Evolutionary conservation across 2,797 vertebrate species (phyloP).

Genomic region (Sphenopsis melanotis): DNA sequence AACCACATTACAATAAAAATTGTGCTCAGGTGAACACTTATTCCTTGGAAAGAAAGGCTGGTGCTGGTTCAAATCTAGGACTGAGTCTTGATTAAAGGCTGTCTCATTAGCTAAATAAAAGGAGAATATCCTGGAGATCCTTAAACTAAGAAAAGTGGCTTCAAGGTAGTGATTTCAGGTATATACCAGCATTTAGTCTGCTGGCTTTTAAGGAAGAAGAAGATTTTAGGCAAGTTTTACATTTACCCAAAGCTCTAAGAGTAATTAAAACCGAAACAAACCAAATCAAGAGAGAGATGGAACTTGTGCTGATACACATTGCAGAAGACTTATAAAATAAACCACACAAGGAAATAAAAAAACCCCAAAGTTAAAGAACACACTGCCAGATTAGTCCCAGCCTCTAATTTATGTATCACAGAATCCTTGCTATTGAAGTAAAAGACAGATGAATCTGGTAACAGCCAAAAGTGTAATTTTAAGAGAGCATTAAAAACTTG

Average conservation of each 20-base stretch:
- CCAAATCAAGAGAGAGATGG: background rate
- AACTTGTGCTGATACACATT: background rate
- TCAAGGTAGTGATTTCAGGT: background rate
- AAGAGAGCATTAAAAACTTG: background rate
- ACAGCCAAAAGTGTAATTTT: background rate
- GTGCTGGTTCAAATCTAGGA: background rate
- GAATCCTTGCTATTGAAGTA: background rate
- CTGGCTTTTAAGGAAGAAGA: background rate
- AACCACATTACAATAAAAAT: background rate
- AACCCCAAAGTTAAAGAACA: background rate
- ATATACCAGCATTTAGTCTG: background rate
- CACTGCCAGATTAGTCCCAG: constrained; percentile 12
- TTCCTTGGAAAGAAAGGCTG: background rate
- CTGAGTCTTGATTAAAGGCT: background rate
- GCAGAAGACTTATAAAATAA: constrained; percentile 14
- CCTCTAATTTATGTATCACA: background rate
- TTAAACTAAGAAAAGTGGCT: background rate
- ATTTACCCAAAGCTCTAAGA: background rate
- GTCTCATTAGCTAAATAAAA: background rate
- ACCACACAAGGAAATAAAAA: constrained; percentile 18
- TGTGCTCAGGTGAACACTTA: background rate
- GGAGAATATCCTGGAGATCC: background rate
- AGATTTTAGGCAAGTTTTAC: background rate
- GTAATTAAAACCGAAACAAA: background rate
- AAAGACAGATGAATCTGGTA: background rate